Percentiles rank a stretch among this genome's conserved stretches.
These are phyloP conservation scores for Pachyramphus minor DNA, from an alignment of 2,113 vertebrate species.

Conservation along the genomic window DNA sequence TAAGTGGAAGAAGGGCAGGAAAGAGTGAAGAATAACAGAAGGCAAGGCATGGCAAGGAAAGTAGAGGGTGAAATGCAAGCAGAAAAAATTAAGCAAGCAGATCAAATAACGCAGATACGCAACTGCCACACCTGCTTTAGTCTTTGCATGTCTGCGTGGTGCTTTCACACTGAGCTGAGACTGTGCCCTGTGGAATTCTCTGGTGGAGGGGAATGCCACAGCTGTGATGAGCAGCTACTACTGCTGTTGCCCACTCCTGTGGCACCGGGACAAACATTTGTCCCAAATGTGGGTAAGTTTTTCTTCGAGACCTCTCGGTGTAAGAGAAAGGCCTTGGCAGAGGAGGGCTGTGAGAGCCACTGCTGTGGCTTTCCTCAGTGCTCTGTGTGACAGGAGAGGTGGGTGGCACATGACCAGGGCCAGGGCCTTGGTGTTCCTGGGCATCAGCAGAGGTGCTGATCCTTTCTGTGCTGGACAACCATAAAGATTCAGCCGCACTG, in stretches of 20 bases:
- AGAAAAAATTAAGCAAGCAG: background rate
- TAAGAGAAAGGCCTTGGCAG: background rate
- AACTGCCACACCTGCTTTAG: background rate
- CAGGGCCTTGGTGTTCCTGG: background rate
- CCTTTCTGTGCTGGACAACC: background rate
- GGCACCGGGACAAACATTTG: background rate
- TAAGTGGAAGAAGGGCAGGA: background rate
- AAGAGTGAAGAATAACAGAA: background rate
- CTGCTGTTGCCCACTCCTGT: background rate
- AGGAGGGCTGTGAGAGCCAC: background rate
- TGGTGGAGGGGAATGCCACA: background rate
- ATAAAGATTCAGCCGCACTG: background rate
- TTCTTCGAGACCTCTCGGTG: background rate
- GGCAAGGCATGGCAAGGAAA: background rate
- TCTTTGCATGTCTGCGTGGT: accelerated
- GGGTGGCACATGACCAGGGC: background rate
- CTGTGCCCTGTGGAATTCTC: background rate
- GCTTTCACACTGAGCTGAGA: background rate
- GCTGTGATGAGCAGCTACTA: accelerated
- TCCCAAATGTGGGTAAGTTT: background rate
- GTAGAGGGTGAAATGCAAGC: background rate
- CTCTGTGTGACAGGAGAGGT: background rate
- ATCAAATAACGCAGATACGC: background rate
- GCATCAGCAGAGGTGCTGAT: background rate
- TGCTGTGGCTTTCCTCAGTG: background rate